phyloP scores from a whole-genome alignment of 2,888 invertebrate species.

The Lamproptera curius region DNA sequence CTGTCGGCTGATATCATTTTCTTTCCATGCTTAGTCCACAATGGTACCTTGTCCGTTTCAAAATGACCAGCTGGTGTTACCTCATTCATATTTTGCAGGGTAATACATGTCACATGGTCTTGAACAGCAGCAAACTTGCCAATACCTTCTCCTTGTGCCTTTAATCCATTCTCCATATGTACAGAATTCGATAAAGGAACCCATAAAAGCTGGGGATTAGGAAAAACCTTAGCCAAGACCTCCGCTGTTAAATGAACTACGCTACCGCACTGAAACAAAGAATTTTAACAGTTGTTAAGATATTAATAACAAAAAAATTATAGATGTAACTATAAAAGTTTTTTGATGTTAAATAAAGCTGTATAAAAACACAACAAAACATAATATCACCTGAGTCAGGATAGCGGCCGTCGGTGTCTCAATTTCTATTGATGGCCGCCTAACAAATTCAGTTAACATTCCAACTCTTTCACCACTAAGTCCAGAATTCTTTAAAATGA shows the following conservation, averaged over 20 bases:
- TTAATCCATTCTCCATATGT: constrained; percentile 81
- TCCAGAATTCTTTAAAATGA: constrained; percentile 78
- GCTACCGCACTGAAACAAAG: constrained; percentile 82
- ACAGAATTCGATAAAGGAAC: constrained; percentile 84
- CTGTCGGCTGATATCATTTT: constrained; percentile 79
- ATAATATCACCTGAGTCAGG: constrained; percentile 81
- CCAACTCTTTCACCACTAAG: constrained; percentile 83
- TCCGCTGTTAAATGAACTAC: constrained; percentile 90
- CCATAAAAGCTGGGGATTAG: constrained; percentile 81
- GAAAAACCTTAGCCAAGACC: constrained; percentile 81
- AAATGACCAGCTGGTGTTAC: constrained; percentile 84
- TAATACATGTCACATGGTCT: constrained; percentile 64
- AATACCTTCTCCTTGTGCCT: constrained; percentile 80
- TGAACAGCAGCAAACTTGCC: constrained; percentile 84
- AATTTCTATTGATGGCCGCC: constrained; percentile 73
- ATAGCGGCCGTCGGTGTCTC: constrained; percentile 88
- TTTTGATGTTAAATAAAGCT: not conserved
- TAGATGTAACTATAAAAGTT: too few relatives aligned
- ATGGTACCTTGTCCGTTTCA: constrained; percentile 82
- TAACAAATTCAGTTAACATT: constrained; percentile 76
- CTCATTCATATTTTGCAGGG: constrained; percentile 85
- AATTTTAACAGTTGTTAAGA: not conserved
- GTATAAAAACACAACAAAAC: not conserved
- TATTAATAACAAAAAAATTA: too few relatives aligned
- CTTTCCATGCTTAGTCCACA: constrained; percentile 90